Evolutionary conservation across 2,113 vertebrate genomes (phyloP).

Genomic region (Empidonax traillii): DNA sequence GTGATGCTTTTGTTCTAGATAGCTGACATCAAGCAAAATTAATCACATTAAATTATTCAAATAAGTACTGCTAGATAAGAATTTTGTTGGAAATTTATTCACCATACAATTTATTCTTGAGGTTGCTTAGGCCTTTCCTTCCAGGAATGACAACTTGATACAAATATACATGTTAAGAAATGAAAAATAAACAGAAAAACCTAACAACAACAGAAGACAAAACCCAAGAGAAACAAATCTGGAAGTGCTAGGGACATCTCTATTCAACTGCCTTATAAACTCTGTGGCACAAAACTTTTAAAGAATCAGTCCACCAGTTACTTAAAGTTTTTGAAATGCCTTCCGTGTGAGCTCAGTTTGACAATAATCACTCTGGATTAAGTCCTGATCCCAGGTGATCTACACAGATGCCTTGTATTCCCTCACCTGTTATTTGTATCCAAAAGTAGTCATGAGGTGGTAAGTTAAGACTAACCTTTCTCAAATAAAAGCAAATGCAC

Average conservation of each 20-base stretch:
- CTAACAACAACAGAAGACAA: no score
- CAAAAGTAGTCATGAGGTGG: neutral
- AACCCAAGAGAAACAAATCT: neutral
- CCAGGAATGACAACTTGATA: neutral
- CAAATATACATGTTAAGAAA: neutral
- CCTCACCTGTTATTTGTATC: neutral
- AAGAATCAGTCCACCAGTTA: neutral
- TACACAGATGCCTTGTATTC: neutral
- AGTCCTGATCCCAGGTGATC: neutral
- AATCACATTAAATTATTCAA: neutral
- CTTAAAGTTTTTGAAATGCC: neutral
- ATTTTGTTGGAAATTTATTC: neutral
- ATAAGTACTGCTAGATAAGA: neutral
- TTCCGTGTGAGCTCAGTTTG: neutral
- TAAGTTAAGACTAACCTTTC: neutral
- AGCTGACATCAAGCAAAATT: neutral
- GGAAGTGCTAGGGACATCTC: neutral
- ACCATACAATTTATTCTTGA: neutral
- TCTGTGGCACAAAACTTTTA: neutral
- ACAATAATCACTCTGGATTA: neutral
- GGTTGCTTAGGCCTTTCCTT: neutral
- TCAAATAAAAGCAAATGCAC: neutral
- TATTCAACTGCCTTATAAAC: neutral
- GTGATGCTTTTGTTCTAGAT: neutral
- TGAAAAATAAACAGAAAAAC: neutral